These are phyloP conservation scores for Porites cylindrica DNA, from an alignment of 92 coral and sea anemone species.

Conservation along the genomic window DNA sequence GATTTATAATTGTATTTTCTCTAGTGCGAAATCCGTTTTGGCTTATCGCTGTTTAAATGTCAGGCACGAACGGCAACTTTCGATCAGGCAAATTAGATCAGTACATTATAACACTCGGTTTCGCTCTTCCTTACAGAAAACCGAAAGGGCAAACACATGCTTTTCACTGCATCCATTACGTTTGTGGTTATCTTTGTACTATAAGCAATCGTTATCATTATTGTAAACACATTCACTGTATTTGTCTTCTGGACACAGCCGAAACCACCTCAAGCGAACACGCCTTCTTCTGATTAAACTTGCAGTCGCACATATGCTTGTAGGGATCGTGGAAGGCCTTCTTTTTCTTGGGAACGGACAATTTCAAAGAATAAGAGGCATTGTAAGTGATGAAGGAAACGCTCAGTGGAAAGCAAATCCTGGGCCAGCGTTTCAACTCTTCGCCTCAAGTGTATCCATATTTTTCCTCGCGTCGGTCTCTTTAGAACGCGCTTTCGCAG, in stretches of 20 bases:
- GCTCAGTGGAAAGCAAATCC: neutral
- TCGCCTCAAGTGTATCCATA: neutral
- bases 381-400: too few relatives aligned
- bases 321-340: neutral
- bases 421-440: neutral
- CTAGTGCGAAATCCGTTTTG: too few relatives aligned
- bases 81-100: too few relatives aligned
- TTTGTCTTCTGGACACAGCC: slow-evolving; percentile 10
- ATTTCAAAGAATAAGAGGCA: too few relatives aligned
- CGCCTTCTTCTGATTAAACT: slow-evolving; percentile 15
- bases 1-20: too few relatives aligned
- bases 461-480: neutral
- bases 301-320: neutral
- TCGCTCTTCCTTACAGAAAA: too few relatives aligned
- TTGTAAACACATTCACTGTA: neutral
- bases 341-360: too few relatives aligned
- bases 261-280: neutral
- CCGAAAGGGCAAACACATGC: neutral
- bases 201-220: neutral
- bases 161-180: neutral
- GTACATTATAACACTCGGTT: too few relatives aligned
- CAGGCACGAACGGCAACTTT: too few relatives aligned
- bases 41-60: too few relatives aligned
- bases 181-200: neutral
- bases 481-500: neutral